Evolutionary conservation across 2,888 invertebrate species (phyloP).

Genomic region (Leptinotarsa juncta): DNA sequence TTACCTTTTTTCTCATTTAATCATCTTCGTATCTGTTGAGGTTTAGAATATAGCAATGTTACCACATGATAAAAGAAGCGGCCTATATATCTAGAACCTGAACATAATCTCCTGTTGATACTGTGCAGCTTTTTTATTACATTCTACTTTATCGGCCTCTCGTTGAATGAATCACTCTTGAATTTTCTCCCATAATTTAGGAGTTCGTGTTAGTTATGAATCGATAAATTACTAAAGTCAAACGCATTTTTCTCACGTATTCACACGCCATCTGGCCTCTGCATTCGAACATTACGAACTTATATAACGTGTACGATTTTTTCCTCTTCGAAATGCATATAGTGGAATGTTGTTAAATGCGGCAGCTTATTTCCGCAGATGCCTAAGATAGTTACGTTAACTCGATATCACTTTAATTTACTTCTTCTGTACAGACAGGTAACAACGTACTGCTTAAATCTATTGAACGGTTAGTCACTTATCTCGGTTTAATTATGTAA

Average conservation of each 20-base stretch:
- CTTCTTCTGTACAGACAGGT: slow-evolving; percentile 25
- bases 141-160: background rate
- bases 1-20: no score
- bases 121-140: background rate
- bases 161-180: background rate
- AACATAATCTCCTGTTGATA: no score
- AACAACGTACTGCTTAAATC: slow-evolving; percentile 27
- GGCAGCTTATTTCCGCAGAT: slow-evolving; percentile 32
- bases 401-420: slow-evolving; percentile 34
- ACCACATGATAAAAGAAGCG: no score
- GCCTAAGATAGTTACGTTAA: slow-evolving; percentile 29
- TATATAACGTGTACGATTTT: slow-evolving; percentile 21
- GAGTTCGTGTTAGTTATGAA: slow-evolving; percentile 18
- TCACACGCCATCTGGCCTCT: slow-evolving; percentile 23
- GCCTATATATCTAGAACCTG: no score
- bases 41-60: no score
- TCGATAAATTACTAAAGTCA: slow-evolving; percentile 10
- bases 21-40: no score
- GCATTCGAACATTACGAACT: slow-evolving; percentile 21
- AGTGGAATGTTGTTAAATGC: slow-evolving; percentile 29
- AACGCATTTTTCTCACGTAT: background rate
- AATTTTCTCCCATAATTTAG: slow-evolving; percentile 1
- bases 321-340: slow-evolving; percentile 16
- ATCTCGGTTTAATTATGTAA: slow-evolving; percentile 25
- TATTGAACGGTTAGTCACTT: slow-evolving; percentile 24